Base-by-base conservation (phyloP, 2,113 vertebrate genomes). In the Triplophysa dalaica region DNA sequence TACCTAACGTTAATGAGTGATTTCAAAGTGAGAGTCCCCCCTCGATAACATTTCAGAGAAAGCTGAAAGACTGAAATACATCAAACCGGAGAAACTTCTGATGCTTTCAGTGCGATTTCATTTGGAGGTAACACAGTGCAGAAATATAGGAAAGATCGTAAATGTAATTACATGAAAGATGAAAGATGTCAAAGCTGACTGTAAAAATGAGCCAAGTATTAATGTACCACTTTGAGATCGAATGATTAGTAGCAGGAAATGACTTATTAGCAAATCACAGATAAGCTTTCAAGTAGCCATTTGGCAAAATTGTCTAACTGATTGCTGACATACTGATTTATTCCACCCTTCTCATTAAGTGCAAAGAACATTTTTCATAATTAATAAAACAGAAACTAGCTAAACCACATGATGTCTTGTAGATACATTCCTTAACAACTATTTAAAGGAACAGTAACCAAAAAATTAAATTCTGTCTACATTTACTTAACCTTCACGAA, bases 101-200 rank as follows among this genome's bases (percentile, higher is more conserved):
- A 75, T 21, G 61, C 43, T 41, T 48, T 78, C 48, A 3, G n/a
- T 60, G 80, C 54, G 11, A 63, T 56, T 56, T 48, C 52, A 73
- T 78, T 26, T 60, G 63, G 64, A 79, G 58, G 58, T 77, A 62
- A 69, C 29, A 66, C 38, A 67, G 68, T 62, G 74, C 21, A 45
- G 26, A 73, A 72, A 68, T 83, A 67, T 77, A 63, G 76, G 76
- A 72, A n/a, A 80, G 78, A 64, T 61, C 52, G 80, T 62, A 58
- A 78, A 81, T 69, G 75, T 38, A 83, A 83, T 79, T 80, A 81
- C 75, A 52, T 45, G 62, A 60, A 22, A 73, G 54, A 80, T 76
- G 50, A 80, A 77, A 74, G 43, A 10, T 69, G 24, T 72, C 61
- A 65, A 11, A 73, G 52, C 62, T 65, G 77, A 70, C 43, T 17